Evolutionary conservation across 2,888 invertebrate genomes (phyloP), one percentile per base, ranked within the genome.

Genomic region (Encarsia formosa): DNA sequence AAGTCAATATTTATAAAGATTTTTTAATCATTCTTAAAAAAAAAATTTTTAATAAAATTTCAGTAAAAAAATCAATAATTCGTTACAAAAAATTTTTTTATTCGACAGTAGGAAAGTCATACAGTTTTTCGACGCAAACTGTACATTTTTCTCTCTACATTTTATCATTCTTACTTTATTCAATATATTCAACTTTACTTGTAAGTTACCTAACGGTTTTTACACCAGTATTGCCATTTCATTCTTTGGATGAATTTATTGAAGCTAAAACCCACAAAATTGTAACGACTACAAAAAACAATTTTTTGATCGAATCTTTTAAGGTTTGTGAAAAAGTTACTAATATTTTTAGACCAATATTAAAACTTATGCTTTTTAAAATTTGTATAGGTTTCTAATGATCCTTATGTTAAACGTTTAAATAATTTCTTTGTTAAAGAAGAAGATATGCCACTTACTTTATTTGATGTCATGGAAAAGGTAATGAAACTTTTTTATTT

Each of bases 101-200:
- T 18, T 38, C 19, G 23, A 19, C 5, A 29, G 18, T 18, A 49
- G 45, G 31, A 19, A 5, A 22, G 37, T 3, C 42, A 39, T 15
- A 19, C 6, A 18, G 16, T 15, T 29, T 31, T 2, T 50, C 54
- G 5, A 38, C 56, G 4, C 55, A 58, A 32, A 49, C 61, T 5
- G 53, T 55, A 2, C 61, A 59, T 44, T 54, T 45, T 6, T 47
- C 54, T 2, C 18, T 55, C 2, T 47, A 44, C 11, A 24, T 48
- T 15, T 45, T 48, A 3, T 39, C 44, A 5, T 44, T 55, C 20
- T 16, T 51, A 2, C 9, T 55, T 6, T 51, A 19, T 37, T 26
- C 54, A 8, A 18, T 59, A 2, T 64, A 63, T 38, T 59, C 63
- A 3, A 63, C 62, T 2, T 40, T 57, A 1, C 56, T 64, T 3